These are phyloP conservation scores for Microctonus aethiopoides DNA, from an alignment of 2,888 invertebrate genomes.

Conservation along the genomic window DNA sequence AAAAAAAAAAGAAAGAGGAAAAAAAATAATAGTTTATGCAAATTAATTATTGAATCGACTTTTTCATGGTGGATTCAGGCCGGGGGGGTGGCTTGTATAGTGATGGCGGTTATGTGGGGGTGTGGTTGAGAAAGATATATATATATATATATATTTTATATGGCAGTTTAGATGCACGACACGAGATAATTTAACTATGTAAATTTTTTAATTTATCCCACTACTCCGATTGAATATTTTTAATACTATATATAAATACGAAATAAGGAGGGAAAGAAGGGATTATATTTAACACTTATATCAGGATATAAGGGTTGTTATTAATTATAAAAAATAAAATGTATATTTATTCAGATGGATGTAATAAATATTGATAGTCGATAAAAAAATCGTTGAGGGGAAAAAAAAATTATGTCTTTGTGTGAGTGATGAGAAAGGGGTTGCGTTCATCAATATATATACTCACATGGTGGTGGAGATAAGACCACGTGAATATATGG, in stretches of 20 bases:
- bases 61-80: background rate
- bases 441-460: too few relatives aligned
- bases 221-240: background rate
- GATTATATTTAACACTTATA: background rate
- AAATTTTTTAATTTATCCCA: constrained; percentile 38
- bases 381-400: too few relatives aligned
- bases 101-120: background rate
- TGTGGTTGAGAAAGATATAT: background rate
- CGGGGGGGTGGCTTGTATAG: background rate
- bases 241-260: background rate
- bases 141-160: constrained; percentile 2
- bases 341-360: too few relatives aligned
- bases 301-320: constrained; percentile 16
- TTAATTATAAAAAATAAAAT: too few relatives aligned
- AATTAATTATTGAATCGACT: constrained; percentile 39
- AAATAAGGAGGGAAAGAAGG: background rate
- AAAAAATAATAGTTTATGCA: constrained; percentile 9
- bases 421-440: too few relatives aligned
- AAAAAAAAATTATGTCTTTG: too few relatives aligned
- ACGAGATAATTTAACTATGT: constrained; percentile 40
- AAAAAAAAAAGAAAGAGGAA: too few relatives aligned
- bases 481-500: constrained; percentile 58
- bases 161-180: constrained; percentile 39
- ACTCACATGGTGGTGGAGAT: constrained; percentile 48
- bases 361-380: too few relatives aligned